phyloP scores from a whole-genome alignment of 1,140 invertebrate genomes.

The Bombus soroeensis region DNA sequence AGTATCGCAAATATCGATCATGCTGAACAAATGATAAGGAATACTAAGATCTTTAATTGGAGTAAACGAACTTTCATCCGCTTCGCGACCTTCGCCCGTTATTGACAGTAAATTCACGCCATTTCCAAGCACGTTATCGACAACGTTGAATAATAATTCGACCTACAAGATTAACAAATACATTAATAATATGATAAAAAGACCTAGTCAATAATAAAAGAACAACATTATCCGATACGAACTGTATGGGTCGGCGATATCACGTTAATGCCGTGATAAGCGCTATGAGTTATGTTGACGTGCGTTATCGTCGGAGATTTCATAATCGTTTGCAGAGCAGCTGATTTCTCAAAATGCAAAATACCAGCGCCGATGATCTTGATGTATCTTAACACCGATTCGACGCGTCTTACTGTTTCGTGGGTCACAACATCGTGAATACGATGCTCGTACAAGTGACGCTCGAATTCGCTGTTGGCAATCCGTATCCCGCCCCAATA shows the following conservation, averaged over 20 bases:
- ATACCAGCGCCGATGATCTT: constrained; percentile 97
- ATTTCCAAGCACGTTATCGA: constrained; percentile 93
- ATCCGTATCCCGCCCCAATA: constrained; percentile 99
- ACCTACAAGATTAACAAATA: constrained; percentile 62
- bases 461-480: constrained; percentile 94
- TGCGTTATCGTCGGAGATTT: constrained; percentile 92
- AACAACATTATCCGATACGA: constrained; percentile 56
- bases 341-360: constrained; percentile 96
- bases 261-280: constrained; percentile 95
- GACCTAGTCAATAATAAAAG: neutral
- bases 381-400: constrained; percentile 92
- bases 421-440: constrained; percentile 92
- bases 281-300: constrained; percentile 92
- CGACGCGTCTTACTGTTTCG: constrained; percentile 85
- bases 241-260: constrained; percentile 93
- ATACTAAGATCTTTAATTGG: constrained; percentile 93
- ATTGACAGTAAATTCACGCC: constrained; percentile 95
- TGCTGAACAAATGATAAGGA: constrained; percentile 96
- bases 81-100: constrained; percentile 95
- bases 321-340: constrained; percentile 94
- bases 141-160: constrained; percentile 86
- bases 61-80: constrained; percentile 92
- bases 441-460: constrained; percentile 90
- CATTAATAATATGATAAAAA: neutral
- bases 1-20: constrained; percentile 98